Percentiles rank a stretch among this genome's conserved stretches.
phyloP scores from a whole-genome alignment of 2,797 vertebrate genomes.

The Acrossocheilus fasciatus region DNA sequence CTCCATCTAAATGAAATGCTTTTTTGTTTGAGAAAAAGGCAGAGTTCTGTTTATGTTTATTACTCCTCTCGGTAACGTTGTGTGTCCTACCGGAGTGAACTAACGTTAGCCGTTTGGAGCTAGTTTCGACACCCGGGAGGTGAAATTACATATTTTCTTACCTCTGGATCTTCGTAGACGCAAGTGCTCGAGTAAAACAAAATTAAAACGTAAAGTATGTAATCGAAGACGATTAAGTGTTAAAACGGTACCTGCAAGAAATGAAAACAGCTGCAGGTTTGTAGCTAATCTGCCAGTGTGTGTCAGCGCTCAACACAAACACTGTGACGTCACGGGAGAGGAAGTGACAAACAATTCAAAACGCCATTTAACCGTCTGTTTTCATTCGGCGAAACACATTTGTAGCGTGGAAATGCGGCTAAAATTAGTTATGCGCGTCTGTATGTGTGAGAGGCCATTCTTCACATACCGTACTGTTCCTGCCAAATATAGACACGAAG shows the following conservation, averaged over 20 bases:
- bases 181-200: not conserved
- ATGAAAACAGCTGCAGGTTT: constrained; percentile 33
- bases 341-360: constrained; percentile 40
- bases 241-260: constrained; percentile 22
- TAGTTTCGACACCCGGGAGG: constrained; percentile 29
- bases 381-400: not conserved
- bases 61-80: not conserved
- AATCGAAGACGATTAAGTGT: not conserved
- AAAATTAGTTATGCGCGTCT: not conserved
- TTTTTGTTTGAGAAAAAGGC: not conserved
- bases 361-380: not conserved
- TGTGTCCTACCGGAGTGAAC: constrained; percentile 13
- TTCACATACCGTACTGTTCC: constrained; percentile 35
- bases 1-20: not conserved
- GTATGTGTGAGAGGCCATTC: not conserved
- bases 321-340: constrained; percentile 54
- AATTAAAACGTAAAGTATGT: not conserved
- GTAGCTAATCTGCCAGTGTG: constrained; percentile 18
- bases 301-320: constrained; percentile 71
- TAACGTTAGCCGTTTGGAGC: constrained; percentile 25
- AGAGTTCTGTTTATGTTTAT: not conserved
- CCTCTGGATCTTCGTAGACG: not conserved
- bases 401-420: not conserved
- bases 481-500: constrained; percentile 50
- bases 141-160: constrained; percentile 7